These are phyloP conservation scores for Anoplius nigerrimus DNA, from an alignment of 2,888 invertebrate genomes.

Conservation along the genomic window DNA sequence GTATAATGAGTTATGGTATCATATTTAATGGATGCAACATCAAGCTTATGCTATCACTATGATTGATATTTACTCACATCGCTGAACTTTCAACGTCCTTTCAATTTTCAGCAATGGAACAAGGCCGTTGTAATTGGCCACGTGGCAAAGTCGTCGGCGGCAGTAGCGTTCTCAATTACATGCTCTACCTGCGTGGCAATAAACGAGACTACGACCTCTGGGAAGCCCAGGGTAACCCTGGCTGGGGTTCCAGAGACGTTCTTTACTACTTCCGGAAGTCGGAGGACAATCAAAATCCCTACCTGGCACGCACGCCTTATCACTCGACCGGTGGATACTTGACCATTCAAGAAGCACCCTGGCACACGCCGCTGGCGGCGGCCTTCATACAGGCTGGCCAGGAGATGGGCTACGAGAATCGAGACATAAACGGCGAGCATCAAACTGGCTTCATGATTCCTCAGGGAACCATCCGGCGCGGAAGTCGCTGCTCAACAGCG, in stretches of 20 bases:
- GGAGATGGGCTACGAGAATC: conserved; percentile 89
- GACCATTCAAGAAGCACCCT: conserved; percentile 91
- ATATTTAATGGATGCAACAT: too few species aligned
- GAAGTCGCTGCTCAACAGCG: conserved; percentile 90
- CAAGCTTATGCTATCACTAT: too few species aligned
- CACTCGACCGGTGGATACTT: conserved; percentile 88
- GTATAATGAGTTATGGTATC: too few species aligned
- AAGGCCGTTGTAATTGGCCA: conserved; percentile 92
- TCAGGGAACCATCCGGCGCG: conserved; percentile 86
- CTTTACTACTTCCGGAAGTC: conserved; percentile 93
- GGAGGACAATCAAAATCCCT: conserved; percentile 92
- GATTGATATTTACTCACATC: too few species aligned
- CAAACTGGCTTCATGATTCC: conserved; percentile 94
- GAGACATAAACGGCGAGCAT: conserved; percentile 90
- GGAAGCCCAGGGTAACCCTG: conserved; percentile 90
- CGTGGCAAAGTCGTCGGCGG: conserved; percentile 95
- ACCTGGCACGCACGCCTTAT: conserved; percentile 85
- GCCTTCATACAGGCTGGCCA: conserved; percentile 89
- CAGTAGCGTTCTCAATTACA: conserved; percentile 91
- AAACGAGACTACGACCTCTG: conserved; percentile 92
- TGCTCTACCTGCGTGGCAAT: conserved; percentile 94
- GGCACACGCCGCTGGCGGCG: conserved; percentile 88
- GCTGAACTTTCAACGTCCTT: background rate
- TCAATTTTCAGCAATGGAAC: conserved; percentile 83
- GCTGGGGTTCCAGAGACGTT: conserved; percentile 90